A percentile compares a stretch with the other conserved stretches of the same genome.
phyloP scores from a whole-genome alignment of 2,113 vertebrate species.

The Epinephelus moara region DNA sequence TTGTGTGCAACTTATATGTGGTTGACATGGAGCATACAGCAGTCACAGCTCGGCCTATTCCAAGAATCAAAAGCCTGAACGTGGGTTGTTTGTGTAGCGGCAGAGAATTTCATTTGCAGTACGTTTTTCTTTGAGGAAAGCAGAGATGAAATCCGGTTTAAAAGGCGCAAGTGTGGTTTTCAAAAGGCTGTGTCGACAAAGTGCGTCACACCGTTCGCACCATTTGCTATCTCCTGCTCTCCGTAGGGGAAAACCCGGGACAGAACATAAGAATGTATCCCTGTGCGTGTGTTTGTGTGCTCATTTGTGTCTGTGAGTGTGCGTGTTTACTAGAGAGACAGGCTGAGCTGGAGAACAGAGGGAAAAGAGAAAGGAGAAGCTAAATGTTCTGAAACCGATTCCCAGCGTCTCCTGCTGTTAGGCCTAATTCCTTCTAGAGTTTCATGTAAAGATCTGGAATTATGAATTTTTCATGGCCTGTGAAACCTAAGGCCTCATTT shows the following conservation, averaged over 20 bases:
- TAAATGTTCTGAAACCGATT: conserved; percentile 70
- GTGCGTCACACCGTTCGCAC: conserved; percentile 53
- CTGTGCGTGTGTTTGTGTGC: conserved; percentile 28
- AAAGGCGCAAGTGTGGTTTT: conserved; percentile 46
- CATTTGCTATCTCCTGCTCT: conserved; percentile 52
- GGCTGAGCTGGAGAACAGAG: conserved; percentile 26
- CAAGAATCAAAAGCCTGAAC: conserved; percentile 32
- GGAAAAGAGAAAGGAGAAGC: conserved; percentile 42
- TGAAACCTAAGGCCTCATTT: conserved; percentile 79
- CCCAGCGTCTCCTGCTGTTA: conserved; percentile 69
- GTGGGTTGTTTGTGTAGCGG: conserved; percentile 39
- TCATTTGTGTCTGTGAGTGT: conserved; percentile 16
- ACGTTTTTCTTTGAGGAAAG: conserved; percentile 36
- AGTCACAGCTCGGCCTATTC: conserved; percentile 46
- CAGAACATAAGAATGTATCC: conserved; percentile 45
- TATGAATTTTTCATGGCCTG: conserved; percentile 82
- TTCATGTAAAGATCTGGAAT: conserved; percentile 81
- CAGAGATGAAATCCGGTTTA: conserved; percentile 30
- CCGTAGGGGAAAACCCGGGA: conserved; percentile 64
- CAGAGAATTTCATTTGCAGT: conserved; percentile 36
- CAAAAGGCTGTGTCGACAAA: conserved; percentile 57
- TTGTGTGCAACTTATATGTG: conserved; percentile 17
- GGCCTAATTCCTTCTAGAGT: conserved; percentile 78
- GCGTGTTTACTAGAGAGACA: conserved; percentile 44
- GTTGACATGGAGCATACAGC: conserved; percentile 34